Percentiles rank a stretch among this genome's conserved stretches.
phyloP scores from a whole-genome alignment of 2,113 vertebrate genomes.

The Podiceps cristatus region DNA sequence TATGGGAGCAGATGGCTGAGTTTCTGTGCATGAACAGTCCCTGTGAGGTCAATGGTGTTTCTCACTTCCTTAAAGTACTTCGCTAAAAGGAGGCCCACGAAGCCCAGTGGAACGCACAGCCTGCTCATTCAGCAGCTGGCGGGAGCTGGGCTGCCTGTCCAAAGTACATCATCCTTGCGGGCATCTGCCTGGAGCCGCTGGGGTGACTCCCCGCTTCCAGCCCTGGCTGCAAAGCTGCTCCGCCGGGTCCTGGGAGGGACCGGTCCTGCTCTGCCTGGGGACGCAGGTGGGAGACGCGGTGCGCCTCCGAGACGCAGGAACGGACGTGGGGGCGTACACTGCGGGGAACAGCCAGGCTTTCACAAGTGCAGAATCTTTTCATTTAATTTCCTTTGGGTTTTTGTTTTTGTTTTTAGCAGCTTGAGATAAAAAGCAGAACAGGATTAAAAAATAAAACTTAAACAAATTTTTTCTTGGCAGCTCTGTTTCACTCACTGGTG shows the following conservation, averaged over 20 bases:
- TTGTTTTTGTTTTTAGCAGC: background rate
- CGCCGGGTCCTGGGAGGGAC: fast-evolving
- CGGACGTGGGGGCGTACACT: fast-evolving
- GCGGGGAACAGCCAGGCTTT: background rate
- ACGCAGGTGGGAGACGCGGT: fast-evolving
- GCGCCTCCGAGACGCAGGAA: fast-evolving
- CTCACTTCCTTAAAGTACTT: background rate
- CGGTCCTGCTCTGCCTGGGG: background rate
- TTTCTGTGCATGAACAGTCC: background rate
- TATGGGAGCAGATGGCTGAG: fast-evolving
- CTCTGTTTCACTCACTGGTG: background rate
- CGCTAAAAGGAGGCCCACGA: background rate
- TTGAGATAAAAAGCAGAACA: background rate
- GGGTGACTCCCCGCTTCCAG: background rate
- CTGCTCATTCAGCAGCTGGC: background rate
- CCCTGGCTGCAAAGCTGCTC: background rate
- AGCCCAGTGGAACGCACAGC: background rate
- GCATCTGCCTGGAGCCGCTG: background rate
- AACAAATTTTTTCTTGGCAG: background rate
- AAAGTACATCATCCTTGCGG: background rate
- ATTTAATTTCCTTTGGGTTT: background rate
- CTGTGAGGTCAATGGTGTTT: background rate
- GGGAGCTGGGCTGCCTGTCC: fast-evolving
- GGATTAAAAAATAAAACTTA: background rate
- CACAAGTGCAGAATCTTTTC: background rate